Evolutionary conservation across 2,797 vertebrate genomes (phyloP), one percentile per base, ranked within the genome.

Genomic region (Momotus momota): DNA sequence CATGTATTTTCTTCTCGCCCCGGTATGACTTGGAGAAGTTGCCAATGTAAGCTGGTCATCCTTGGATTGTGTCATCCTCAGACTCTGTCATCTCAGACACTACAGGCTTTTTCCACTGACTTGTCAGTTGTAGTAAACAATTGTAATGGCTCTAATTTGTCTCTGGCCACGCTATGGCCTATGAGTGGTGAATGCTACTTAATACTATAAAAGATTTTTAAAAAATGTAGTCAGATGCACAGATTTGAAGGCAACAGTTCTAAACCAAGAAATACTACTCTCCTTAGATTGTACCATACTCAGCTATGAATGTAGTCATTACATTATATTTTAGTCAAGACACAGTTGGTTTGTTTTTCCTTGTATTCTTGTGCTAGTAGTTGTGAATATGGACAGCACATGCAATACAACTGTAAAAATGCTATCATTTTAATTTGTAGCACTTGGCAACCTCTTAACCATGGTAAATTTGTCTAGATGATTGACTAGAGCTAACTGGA

Each of bases 111-210:
- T 79, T 77, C 67, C 70, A 70, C 20, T 67, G 71, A 45, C 43
- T 60, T 61, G 8, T 83, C 45, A 54, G 61, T 11, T 73, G 21
- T 7, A 60, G 33, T 29, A 77, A 64, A 73, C 23, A 72, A 54
- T 27, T 65, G 17, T 22, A 33, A 60, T 48, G 38, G 23, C 25
- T 81, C 41, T 35, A 55, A 71, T 33, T 60, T 54, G 10, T 43
- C 52, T 55, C 12, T 62, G 54, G 31, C 38, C 58, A 48, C 0
- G 0, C 22, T 51, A 45, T 16, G 18, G 67, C 7, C 22, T 54
- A 31, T 60, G 40, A 90, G 41, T 3, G 2, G 27, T 70, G 15
- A 95, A 66, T 23, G 19, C 5, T 3, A 1, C 49, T 70, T 78
- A 66, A 86, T 13, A 48, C 12, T 22, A 10, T 5, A 22, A 89